phyloP scores from a whole-genome alignment of 2,888 invertebrate species.

The Ennomos quercinarius region DNA sequence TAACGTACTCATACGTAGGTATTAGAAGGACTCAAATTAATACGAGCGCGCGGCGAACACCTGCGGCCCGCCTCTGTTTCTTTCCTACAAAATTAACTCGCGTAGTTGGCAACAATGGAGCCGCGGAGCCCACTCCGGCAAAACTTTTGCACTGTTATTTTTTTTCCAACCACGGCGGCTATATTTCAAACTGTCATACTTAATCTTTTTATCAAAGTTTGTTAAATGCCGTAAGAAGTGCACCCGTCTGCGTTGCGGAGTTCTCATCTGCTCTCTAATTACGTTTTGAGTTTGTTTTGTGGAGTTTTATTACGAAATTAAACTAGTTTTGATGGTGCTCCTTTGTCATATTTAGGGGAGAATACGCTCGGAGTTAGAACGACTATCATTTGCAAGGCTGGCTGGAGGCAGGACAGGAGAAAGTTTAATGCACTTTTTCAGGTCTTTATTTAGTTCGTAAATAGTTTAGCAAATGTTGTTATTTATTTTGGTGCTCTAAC shows the following conservation, averaged over 20 bases:
- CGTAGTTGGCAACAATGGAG: constrained; percentile 78
- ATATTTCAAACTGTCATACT: constrained; percentile 86
- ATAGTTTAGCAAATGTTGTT: not conserved
- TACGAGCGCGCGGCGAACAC: constrained; percentile 68
- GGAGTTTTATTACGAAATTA: constrained; percentile 63
- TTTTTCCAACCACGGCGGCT: constrained; percentile 77
- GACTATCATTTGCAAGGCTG: constrained; percentile 17
- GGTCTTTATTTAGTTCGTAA: not conserved
- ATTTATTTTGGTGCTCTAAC: no score
- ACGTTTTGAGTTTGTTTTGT: constrained; percentile 64
- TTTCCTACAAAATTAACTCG: constrained; percentile 81
- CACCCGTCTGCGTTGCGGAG: constrained; percentile 73
- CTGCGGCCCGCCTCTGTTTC: constrained; percentile 78
- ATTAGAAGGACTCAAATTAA: constrained; percentile 82
- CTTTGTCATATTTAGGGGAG: constrained; percentile 35
- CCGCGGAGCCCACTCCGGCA: constrained; percentile 45
- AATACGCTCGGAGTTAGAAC: constrained; percentile 5
- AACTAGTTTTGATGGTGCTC: constrained; percentile 57
- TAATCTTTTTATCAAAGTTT: constrained; percentile 86
- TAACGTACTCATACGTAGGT: constrained; percentile 75
- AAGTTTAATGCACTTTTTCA: constrained; percentile 26
- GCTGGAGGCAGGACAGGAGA: constrained; percentile 3
- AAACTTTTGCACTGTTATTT: constrained; percentile 80
- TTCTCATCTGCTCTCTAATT: constrained; percentile 78
- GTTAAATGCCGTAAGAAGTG: constrained; percentile 81